Percentiles rank a stretch among this genome's conserved stretches.
These are phyloP conservation scores for Clarias macrocephalus DNA, from an alignment of 2,113 vertebrate genomes.

Conservation along the genomic window DNA sequence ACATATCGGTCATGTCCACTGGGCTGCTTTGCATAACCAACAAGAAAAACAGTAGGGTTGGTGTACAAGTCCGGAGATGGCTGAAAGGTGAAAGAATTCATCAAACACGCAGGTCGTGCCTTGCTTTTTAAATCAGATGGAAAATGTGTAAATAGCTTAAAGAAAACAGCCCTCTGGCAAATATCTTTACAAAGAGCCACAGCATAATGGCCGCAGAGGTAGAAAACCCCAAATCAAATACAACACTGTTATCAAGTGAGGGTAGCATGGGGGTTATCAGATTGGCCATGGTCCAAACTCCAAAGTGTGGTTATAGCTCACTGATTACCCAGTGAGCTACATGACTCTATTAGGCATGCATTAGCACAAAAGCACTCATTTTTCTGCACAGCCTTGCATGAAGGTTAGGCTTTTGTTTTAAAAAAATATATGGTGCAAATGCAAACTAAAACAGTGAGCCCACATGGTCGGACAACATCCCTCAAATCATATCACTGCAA, in stretches of 20 bases:
- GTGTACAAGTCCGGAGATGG: neutral
- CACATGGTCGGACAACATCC: neutral
- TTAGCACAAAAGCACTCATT: neutral
- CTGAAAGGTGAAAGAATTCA: neutral
- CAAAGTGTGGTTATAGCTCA: constrained; percentile 28
- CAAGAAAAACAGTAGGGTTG: neutral
- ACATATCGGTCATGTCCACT: neutral
- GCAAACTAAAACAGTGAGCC: neutral
- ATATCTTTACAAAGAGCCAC: constrained; percentile 21
- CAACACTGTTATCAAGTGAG: constrained; percentile 26
- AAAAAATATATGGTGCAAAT: neutral
- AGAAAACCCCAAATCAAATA: neutral
- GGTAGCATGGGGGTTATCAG: constrained; percentile 37
- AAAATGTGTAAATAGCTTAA: constrained; percentile 34
- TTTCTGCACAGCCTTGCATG: neutral
- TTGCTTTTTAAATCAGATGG: constrained; percentile 42
- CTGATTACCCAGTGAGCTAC: constrained; percentile 26
- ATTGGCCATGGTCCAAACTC: constrained; percentile 27
- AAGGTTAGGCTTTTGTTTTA: neutral
- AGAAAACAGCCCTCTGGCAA: neutral
- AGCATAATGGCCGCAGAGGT: neutral
- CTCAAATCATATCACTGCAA: neutral
- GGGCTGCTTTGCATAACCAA: constrained; percentile 20
- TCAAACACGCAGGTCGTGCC: constrained; percentile 19
- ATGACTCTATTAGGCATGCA: constrained; percentile 15